Evolutionary conservation across 1,140 invertebrate species (phyloP), one percentile per base, ranked within the genome.

Genomic region (Bombyx mandarina): DNA sequence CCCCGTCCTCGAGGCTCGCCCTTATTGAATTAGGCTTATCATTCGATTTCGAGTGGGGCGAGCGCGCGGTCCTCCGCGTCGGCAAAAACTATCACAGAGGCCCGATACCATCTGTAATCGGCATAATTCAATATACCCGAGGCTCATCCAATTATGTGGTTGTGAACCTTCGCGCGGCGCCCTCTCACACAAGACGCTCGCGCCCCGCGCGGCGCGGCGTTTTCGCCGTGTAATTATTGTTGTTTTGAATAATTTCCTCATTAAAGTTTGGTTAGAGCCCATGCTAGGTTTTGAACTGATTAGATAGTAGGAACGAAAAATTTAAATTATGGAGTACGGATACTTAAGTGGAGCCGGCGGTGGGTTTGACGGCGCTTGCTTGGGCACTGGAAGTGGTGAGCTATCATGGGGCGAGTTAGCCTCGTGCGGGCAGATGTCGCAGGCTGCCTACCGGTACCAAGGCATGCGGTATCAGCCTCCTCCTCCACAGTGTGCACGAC

Each of bases 381-480:
- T 83, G 60, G 78, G 77, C 43, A 72, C 79, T 22, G 72, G 81
- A 46, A 75, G 81, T 57, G 82, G 82, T 35, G 85, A 88, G 65
- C 72, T 88, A 68, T 84, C 94, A 7, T 96, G 96, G 84, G 93
- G 94, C 35, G 95, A 96, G 80, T 89, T 95, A 62, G 93, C 94
- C 35, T 94, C 94, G 8, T 96, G 95, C 83, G 94, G 94, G 49
- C 95, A 96, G 88, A 95, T 96, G 93, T 94, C 93, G 55, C 92
- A 93, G 71, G 92, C 92, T 3, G 92, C 92, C 2, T 93, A 93
- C 73, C 88, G 92, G 6, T 93, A 94, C 69, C 86, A 86, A 64
- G 92, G 92, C 60, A 82, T 80, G 83, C 77, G 78, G 44, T 86
- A 87, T 71, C 82, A 88, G 69, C 84, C 84, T 12, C 80, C 86